A percentile compares a stretch with the other conserved stretches of the same genome.
These are phyloP conservation scores for Aphelenchoides fujianensis DNA, from an alignment of 1,140 invertebrate species.

Conservation along the genomic window DNA sequence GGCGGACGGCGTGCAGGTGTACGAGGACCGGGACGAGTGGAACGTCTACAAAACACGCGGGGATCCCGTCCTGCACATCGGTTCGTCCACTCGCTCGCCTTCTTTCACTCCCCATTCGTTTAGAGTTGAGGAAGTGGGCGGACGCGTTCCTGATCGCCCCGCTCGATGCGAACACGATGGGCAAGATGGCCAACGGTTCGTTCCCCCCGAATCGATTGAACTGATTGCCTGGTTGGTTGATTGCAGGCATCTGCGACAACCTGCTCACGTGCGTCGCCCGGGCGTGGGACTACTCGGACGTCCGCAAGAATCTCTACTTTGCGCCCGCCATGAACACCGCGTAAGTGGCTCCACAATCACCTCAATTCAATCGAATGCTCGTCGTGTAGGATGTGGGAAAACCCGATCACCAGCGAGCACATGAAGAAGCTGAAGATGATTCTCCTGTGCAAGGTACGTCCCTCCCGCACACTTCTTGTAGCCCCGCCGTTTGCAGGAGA, in stretches of 20 bases:
- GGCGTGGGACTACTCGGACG: constrained; percentile 77
- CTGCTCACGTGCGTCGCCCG: constrained; percentile 84
- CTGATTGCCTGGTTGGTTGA: too few species aligned
- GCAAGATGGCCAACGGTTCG: constrained; percentile 81
- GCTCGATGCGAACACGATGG: constrained; percentile 91
- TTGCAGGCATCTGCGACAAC: constrained; percentile 88
- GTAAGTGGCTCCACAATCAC: too few species aligned
- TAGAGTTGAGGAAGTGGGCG: constrained; percentile 85
- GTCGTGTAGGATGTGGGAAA: constrained; percentile 83
- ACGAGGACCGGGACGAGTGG: constrained; percentile 86
- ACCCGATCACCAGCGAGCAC: constrained; percentile 81
- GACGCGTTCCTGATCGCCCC: constrained; percentile 89
- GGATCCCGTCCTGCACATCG: constrained; percentile 91
- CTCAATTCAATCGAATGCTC: too few species aligned
- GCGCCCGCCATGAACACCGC: constrained; percentile 97
- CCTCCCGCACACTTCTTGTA: too few species aligned
- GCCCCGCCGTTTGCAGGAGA: constrained; percentile 79
- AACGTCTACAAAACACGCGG: constrained; percentile 79
- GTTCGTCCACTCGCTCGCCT: constrained; percentile 22
- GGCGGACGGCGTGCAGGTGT: constrained; percentile 68
- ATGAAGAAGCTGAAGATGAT: constrained; percentile 70
- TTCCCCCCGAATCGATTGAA: too few species aligned
- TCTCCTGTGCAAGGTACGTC: constrained; percentile 48
- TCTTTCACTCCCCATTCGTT: constrained; percentile 13
- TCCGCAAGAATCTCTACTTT: constrained; percentile 67